Percentiles rank a stretch among this genome's conserved stretches.
phyloP scores from a whole-genome alignment of 2,797 vertebrate species.

The Bradypodion ventrale region DNA sequence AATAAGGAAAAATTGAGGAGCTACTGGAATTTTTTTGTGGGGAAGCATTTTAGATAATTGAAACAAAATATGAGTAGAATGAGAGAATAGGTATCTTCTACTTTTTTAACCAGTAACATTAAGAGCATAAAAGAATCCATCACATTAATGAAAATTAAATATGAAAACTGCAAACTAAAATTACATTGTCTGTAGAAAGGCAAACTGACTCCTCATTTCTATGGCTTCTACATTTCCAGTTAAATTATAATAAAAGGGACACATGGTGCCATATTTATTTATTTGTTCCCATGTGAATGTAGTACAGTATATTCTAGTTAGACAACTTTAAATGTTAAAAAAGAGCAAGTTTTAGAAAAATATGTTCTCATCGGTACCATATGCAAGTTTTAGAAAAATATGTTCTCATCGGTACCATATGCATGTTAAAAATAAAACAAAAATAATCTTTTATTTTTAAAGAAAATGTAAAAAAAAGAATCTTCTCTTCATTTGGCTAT shows the following conservation, averaged over 20 bases:
- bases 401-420: too few relatives aligned
- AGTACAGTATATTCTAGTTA: too few relatives aligned
- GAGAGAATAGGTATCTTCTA: too few relatives aligned
- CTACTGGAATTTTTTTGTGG: slow-evolving; percentile 35
- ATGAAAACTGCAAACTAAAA: background rate
- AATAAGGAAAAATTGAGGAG: background rate
- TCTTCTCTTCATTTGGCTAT: too few relatives aligned
- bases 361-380: too few relatives aligned
- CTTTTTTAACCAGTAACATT: background rate
- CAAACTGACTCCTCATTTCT: slow-evolving; percentile 25
- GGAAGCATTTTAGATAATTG: too few relatives aligned
- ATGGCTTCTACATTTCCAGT: slow-evolving; percentile 10
- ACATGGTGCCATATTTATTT: background rate
- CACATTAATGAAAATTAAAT: slow-evolving; percentile 30
- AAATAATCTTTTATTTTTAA: too few relatives aligned
- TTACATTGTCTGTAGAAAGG: slow-evolving; percentile 6
- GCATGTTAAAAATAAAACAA: too few relatives aligned
- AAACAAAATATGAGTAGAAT: too few relatives aligned
- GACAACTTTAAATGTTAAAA: background rate
- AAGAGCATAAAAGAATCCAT: slow-evolving; percentile 30
- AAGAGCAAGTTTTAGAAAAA: too few relatives aligned
- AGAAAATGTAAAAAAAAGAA: too few relatives aligned
- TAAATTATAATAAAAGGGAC: slow-evolving; percentile 33
- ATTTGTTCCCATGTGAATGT: background rate
- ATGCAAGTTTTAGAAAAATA: too few relatives aligned